Conservation (phyloP, 2,888 invertebrate genomes). For the Cepaea hortensis region DNA sequence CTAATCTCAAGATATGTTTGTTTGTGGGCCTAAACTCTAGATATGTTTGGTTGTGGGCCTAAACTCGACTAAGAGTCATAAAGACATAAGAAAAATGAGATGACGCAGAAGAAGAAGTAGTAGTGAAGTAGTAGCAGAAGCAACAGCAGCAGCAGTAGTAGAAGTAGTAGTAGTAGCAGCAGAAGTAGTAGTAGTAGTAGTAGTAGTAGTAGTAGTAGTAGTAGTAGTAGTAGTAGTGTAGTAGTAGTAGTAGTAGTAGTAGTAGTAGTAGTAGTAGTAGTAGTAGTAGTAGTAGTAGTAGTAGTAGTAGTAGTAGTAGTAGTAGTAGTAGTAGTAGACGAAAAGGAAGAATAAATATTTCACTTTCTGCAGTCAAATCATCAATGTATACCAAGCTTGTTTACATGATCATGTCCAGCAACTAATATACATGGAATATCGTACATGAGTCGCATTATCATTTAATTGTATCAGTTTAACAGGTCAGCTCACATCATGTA, state of each 20-base stretch:
- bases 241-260: constrained; percentile 17
- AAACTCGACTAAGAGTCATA: too few relatives aligned
- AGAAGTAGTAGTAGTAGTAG: neutral
- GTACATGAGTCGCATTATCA: too few relatives aligned
- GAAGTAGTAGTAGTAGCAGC: neutral
- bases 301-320: constrained; percentile 26
- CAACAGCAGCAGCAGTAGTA: neutral
- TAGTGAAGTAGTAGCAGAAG: too few relatives aligned
- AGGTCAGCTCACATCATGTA: too few relatives aligned
- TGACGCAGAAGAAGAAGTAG: too few relatives aligned
- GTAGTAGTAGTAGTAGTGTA: constrained; percentile 9
- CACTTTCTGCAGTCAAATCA: neutral
- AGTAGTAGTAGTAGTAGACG: neutral
- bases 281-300: constrained; percentile 16
- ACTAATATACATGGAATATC: too few relatives aligned
- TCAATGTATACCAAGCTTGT: neutral
- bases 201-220: constrained; percentile 16
- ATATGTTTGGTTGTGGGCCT: too few relatives aligned
- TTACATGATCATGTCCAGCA: neutral
- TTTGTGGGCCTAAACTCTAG: too few relatives aligned
- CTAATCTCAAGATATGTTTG: too few relatives aligned
- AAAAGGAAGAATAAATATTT: neutral
- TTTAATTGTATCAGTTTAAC: too few relatives aligned
- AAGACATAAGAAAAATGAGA: too few relatives aligned
- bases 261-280: constrained; percentile 20